phyloP scores from a whole-genome alignment of 2,113 vertebrate genomes.

The Mobula birostris region DNA sequence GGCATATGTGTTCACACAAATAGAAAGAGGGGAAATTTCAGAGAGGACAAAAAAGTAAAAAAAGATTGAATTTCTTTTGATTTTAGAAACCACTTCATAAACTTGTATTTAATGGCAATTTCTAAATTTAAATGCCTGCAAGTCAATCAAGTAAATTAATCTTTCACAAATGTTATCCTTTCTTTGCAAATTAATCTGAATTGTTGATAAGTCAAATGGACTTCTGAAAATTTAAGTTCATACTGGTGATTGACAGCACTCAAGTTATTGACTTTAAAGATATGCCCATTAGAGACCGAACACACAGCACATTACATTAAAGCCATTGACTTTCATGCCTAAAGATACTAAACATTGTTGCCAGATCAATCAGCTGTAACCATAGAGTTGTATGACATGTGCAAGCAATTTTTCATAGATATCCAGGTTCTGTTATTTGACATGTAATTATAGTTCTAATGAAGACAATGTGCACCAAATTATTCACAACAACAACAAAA shows the following conservation, averaged over 20 bases:
- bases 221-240: not conserved
- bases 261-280: not conserved
- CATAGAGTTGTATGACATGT: constrained; percentile 20
- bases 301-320: not conserved
- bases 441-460: constrained; percentile 29
- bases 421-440: constrained; percentile 19
- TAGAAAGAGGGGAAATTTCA: not conserved
- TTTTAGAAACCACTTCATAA: not conserved
- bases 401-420: constrained; percentile 35
- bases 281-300: not conserved
- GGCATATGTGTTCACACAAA: not conserved
- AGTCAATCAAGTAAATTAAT: not conserved
- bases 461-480: constrained; percentile 33
- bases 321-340: constrained; percentile 8
- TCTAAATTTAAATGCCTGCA: not conserved
- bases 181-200: not conserved
- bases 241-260: not conserved
- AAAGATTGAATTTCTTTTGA: not conserved
- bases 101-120: too few relatives aligned
- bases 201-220: not conserved
- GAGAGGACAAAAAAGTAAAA: not conserved
- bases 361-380: constrained; percentile 23
- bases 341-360: constrained; percentile 12
- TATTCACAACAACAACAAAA: constrained; percentile 30
- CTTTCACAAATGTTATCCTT: not conserved